Percentiles rank a stretch among this genome's conserved stretches.
Evolutionary conservation across 2,113 vertebrate species (phyloP).

Genomic region (Ochotona curzoniae): DNA sequence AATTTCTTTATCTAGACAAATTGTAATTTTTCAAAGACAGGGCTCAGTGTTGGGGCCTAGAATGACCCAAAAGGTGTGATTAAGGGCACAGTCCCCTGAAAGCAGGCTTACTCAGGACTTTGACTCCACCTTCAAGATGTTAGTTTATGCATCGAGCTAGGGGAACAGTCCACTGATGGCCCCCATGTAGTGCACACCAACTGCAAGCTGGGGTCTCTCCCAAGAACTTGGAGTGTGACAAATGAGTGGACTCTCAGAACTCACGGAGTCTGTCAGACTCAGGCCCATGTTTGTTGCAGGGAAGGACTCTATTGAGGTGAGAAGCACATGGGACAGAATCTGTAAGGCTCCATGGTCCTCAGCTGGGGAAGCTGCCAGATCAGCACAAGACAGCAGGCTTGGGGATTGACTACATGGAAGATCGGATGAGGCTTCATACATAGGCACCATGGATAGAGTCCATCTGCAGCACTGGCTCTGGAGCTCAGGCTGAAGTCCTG

Average conservation of each 20-base stretch:
- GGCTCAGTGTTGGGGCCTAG: neutral
- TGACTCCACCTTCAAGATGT: neutral
- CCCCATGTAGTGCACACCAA: neutral
- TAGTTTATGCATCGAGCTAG: neutral
- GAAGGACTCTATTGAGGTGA: rapidly evolving
- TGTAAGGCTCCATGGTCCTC: neutral
- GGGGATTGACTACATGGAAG: neutral
- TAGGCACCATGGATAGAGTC: neutral
- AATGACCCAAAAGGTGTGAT: neutral
- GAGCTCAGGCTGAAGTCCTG: neutral
- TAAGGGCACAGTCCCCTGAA: neutral
- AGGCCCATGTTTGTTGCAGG: neutral
- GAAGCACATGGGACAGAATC: neutral
- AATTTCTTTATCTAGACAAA: neutral
- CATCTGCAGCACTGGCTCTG: neutral
- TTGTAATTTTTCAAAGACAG: too few relatives aligned
- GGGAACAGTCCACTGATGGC: neutral
- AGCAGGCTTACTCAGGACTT: neutral
- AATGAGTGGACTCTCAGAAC: neutral
- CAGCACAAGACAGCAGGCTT: rapidly evolving
- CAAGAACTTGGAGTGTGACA: neutral
- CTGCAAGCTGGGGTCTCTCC: neutral
- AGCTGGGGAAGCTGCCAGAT: rapidly evolving
- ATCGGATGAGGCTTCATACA: neutral
- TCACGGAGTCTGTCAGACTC: neutral